Evolutionary conservation across 37 sponge, comb jelly and placozoan species (phyloP).

Genomic region (Aplysina aerophoba): DNA sequence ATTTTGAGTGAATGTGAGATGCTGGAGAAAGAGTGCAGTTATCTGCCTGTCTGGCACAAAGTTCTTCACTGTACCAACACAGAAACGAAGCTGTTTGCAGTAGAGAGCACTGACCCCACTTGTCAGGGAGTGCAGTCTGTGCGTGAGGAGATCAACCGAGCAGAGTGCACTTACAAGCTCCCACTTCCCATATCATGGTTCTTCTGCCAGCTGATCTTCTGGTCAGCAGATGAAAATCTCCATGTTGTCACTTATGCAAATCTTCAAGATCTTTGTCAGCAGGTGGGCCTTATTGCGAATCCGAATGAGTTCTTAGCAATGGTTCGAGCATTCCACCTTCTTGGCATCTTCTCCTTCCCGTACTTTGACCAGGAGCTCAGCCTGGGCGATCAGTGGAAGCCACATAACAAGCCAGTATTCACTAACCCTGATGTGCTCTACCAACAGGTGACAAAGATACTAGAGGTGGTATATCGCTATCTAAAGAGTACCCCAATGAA

Average conservation of each 20-base stretch:
- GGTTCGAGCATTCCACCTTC: background rate
- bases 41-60: too few relatives aligned
- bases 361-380: background rate
- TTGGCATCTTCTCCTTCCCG: background rate
- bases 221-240: constrained; percentile 11
- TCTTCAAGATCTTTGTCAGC: constrained; percentile 2
- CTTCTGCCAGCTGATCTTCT: background rate
- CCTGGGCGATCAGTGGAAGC: background rate
- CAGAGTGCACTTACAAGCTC: too few relatives aligned
- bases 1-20: too few relatives aligned
- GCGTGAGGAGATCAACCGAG: too few relatives aligned
- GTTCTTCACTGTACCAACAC: too few relatives aligned
- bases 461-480: too few relatives aligned
- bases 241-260: background rate
- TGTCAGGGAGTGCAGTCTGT: too few relatives aligned
- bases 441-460: background rate
- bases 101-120: too few relatives aligned
- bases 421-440: background rate
- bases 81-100: too few relatives aligned
- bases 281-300: background rate
- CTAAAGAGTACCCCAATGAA: too few relatives aligned
- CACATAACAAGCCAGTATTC: background rate
- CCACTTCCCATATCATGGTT: too few relatives aligned
- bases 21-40: too few relatives aligned
- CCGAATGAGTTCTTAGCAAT: background rate